Conservation (phyloP, 1,140 invertebrate genomes). For the Grapholita molesta region DNA sequence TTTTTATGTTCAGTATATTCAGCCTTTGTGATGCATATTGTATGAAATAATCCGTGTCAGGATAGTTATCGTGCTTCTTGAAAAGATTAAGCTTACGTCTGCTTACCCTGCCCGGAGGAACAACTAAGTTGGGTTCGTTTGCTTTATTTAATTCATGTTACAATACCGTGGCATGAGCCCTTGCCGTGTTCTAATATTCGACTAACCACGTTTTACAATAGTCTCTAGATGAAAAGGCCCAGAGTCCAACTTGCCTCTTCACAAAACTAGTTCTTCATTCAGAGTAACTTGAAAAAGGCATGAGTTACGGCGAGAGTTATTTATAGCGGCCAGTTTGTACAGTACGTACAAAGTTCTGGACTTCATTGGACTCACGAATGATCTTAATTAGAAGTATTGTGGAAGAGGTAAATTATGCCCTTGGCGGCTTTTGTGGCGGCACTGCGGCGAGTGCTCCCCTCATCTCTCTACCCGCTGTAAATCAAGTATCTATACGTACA, state of each 20-base stretch:
- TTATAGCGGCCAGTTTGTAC: slow-evolving; percentile 70
- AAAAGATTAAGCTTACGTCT: slow-evolving; percentile 41
- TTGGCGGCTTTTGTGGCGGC: slow-evolving; percentile 43
- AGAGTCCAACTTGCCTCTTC: slow-evolving; percentile 37
- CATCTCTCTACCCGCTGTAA: slow-evolving; percentile 41
- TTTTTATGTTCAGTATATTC: too few relatives aligned
- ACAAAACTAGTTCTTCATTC: slow-evolving; percentile 38
- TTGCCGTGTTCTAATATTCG: slow-evolving; percentile 42
- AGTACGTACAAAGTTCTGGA: slow-evolving; percentile 59
- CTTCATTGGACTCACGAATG: slow-evolving; percentile 68
- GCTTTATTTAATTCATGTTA: slow-evolving; percentile 57
- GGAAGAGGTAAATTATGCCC: slow-evolving; percentile 64
- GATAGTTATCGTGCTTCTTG: not conserved
- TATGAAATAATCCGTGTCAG: not conserved
- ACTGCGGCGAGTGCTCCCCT: slow-evolving; percentile 24
- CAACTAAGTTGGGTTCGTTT: slow-evolving; percentile 45
- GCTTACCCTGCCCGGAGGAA: slow-evolving; percentile 39
- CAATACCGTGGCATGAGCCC: slow-evolving; percentile 53
- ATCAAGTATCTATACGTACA: slow-evolving; percentile 56
- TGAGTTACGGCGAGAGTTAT: slow-evolving; percentile 71
- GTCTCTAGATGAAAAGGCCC: slow-evolving; percentile 34
- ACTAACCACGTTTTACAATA: slow-evolving; percentile 22
- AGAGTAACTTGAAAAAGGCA: slow-evolving; percentile 55
- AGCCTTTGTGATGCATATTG: not conserved
- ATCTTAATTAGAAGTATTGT: slow-evolving; percentile 77